Conservation (phyloP, 2,113 vertebrate species). For the Pseudorhombus dupliciocellatus region DNA sequence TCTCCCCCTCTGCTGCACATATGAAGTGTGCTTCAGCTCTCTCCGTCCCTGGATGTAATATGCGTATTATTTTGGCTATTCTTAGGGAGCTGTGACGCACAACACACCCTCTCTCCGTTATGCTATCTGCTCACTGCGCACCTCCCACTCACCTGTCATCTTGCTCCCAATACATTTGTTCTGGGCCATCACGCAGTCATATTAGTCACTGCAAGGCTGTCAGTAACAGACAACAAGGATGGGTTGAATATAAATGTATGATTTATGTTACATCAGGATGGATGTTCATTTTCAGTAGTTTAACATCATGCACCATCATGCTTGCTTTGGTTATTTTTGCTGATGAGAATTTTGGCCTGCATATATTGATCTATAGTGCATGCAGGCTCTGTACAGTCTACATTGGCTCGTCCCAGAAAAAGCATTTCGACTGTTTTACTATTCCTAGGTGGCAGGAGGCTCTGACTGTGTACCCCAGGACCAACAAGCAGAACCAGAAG, state of each 20-base stretch:
- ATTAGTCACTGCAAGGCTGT: conserved; percentile 1
- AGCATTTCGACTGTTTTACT: conserved; percentile 2
- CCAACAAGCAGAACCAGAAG: conserved; percentile 98
- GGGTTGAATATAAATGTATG: not conserved
- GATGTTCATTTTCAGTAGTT: not conserved
- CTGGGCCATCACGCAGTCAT: conserved; percentile 13
- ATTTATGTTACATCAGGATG: not conserved
- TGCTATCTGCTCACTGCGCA: conserved; percentile 55
- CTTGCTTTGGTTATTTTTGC: conserved; percentile 1
- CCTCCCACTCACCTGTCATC: conserved; percentile 52
- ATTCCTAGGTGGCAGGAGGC: conserved; percentile 91
- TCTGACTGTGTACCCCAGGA: conserved; percentile 91
- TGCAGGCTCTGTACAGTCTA: conserved; percentile 10
- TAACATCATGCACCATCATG: too few species aligned
- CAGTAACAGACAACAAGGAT: conserved; percentile 13
- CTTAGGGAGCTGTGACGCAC: conserved; percentile 65
- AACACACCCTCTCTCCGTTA: conserved; percentile 52
- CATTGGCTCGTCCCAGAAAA: not conserved
- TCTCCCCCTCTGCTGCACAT: conserved; percentile 13
- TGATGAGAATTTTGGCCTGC: not conserved
- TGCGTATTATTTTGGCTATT: conserved; percentile 45
- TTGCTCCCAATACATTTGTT: conserved; percentile 42
- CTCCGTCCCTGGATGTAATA: not conserved
- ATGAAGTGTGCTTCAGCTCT: conserved; percentile 8
- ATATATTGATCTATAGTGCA: conserved; percentile 1